Conservation (phyloP, 2,113 vertebrate genomes). For the Zeus faber region DNA sequence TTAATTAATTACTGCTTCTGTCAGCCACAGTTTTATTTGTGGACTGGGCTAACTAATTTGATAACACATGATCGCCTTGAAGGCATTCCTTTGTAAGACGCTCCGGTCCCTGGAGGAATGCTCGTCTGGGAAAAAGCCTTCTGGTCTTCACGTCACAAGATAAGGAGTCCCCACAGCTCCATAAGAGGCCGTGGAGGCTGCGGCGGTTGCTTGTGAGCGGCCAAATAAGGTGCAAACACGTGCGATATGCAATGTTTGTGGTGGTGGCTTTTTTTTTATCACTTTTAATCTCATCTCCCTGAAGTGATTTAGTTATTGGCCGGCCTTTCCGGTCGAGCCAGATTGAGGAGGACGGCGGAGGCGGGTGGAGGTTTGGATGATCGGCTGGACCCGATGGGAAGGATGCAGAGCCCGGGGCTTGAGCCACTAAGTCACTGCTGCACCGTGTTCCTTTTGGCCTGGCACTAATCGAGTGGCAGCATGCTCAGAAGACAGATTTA, state of each 20-base stretch:
- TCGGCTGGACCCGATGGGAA: no score
- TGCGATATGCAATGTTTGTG: not conserved
- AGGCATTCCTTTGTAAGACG: conserved; percentile 27
- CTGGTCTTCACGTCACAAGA: no score
- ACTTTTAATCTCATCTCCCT: conserved; percentile 33
- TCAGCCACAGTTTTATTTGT: conserved; percentile 39
- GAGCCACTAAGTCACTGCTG: not conserved
- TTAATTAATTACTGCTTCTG: conserved; percentile 40
- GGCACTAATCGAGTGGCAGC: not conserved
- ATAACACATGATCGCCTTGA: conserved; percentile 39
- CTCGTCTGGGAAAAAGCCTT: no score
- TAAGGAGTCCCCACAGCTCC: no score
- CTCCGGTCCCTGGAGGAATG: no score
- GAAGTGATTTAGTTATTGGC: conserved; percentile 35
- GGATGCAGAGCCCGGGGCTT: no score
- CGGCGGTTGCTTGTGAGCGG: no score
- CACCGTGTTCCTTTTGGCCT: not conserved
- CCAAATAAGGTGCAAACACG: conserved; percentile 30
- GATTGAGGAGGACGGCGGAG: not conserved
- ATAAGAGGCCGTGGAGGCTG: no score
- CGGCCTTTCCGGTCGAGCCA: conserved; percentile 12
- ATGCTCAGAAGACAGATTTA: conserved; percentile 16
- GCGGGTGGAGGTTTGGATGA: no score
- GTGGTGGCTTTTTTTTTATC: conserved; percentile 18
- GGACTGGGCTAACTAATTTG: conserved; percentile 25